Percentiles rank a stretch among this genome's conserved stretches.
Evolutionary conservation across 2,797 vertebrate genomes (phyloP).

Genomic region (Anniella stebbinsi): DNA sequence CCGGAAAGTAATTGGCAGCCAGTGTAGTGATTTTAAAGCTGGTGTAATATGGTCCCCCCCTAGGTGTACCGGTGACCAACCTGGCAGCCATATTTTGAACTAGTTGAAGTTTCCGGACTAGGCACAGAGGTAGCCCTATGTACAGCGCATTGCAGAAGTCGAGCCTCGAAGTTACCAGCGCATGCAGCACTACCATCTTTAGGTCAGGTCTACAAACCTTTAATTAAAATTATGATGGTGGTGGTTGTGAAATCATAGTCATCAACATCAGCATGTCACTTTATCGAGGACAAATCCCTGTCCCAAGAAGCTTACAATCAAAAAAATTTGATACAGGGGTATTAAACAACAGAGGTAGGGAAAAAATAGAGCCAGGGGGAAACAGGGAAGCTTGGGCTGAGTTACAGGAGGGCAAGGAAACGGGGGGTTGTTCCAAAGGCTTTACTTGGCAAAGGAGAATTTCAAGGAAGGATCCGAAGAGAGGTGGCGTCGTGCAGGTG

Average conservation of each 20-base stretch:
- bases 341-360: not conserved
- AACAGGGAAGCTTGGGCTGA: not conserved
- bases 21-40: no score
- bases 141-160: no score
- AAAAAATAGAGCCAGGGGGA: not conserved
- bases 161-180: no score
- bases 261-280: not conserved
- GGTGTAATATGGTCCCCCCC: no score
- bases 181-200: no score
- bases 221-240: not conserved
- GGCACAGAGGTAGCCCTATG: no score
- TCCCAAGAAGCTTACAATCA: not conserved
- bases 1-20: no score
- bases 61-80: no score
- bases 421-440: not conserved
- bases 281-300: not conserved
- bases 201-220: not conserved
- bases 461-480: no score
- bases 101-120: no score
- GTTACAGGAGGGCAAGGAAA: not conserved
- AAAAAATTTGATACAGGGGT: not conserved
- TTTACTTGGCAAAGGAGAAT: not conserved
- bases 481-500: no score
- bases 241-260: not conserved
- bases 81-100: no score